Evolutionary conservation across 2,888 invertebrate genomes (phyloP).

Genomic region (Rhagophthalmus giganteus): DNA sequence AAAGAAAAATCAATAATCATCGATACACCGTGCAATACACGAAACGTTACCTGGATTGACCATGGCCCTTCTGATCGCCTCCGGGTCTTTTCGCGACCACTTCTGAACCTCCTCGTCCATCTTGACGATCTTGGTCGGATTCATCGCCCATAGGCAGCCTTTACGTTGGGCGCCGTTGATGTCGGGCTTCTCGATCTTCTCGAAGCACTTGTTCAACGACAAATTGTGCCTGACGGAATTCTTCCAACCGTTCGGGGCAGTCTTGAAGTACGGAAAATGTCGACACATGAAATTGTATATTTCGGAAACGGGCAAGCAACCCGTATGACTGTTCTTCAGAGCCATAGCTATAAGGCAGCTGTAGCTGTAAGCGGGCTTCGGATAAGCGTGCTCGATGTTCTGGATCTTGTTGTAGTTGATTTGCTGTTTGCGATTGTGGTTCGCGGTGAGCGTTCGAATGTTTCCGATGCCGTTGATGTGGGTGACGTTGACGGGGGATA

Average conservation of each 20-base stretch:
- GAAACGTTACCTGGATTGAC: slow-evolving; percentile 76
- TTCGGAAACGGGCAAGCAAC: slow-evolving; percentile 95
- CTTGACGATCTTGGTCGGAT: slow-evolving; percentile 90
- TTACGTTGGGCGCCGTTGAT: slow-evolving; percentile 84
- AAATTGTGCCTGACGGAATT: slow-evolving; percentile 97
- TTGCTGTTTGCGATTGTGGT: slow-evolving; percentile 33
- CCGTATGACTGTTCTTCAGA: slow-evolving; percentile 91
- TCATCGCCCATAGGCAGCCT: slow-evolving; percentile 96
- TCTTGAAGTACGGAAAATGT: slow-evolving; percentile 98
- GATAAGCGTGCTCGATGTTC: slow-evolving; percentile 69
- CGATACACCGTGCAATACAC: no score
- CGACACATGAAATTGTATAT: slow-evolving; percentile 99
- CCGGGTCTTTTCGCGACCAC: slow-evolving; percentile 94
- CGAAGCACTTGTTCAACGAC: slow-evolving; percentile 97
- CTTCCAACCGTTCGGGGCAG: slow-evolving; percentile 98
- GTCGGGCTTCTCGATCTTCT: slow-evolving; percentile 94
- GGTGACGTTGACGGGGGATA: slow-evolving; percentile 45
- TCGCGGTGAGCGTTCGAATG: slow-evolving; percentile 31
- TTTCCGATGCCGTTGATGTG: slow-evolving; percentile 41
- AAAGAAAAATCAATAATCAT: neutral
- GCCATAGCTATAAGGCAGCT: slow-evolving; percentile 98
- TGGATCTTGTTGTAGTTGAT: slow-evolving; percentile 37
- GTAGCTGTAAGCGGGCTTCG: slow-evolving; percentile 97
- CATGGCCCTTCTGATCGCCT: slow-evolving; percentile 91
- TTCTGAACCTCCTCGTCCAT: slow-evolving; percentile 99